A percentile compares a stretch with the other conserved stretches of the same genome.
phyloP scores from a whole-genome alignment of 2,888 invertebrate genomes.

The Tipula vernalis region DNA sequence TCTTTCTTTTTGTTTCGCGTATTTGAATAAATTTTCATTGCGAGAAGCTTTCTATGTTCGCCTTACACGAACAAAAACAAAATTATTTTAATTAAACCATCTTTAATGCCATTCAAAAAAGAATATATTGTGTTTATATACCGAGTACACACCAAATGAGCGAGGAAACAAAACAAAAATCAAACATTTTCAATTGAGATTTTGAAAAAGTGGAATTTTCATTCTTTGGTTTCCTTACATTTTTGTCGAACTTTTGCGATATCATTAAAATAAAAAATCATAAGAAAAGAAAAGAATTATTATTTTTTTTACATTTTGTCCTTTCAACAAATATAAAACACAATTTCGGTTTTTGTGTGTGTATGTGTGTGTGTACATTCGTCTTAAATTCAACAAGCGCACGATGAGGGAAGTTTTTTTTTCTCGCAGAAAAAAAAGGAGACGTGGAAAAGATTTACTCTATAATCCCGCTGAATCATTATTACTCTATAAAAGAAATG shows the following conservation, averaged over 20 bases:
- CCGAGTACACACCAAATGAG: not conserved
- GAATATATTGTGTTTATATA: not conserved
- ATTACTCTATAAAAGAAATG: not conserved
- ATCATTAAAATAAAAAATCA: not conserved
- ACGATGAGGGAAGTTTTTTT: not conserved
- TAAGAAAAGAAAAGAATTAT: not conserved
- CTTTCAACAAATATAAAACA: not conserved
- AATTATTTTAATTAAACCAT: not conserved
- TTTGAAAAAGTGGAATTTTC: not conserved
- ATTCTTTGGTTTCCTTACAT: not conserved
- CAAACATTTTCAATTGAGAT: not conserved
- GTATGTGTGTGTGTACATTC: not conserved
- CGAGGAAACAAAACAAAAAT: not conserved
- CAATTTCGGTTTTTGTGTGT: not conserved
- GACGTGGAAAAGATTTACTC: not conserved
- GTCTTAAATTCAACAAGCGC: not conserved
- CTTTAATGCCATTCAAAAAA: not conserved
- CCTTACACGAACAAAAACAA: not conserved
- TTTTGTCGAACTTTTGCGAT: not conserved
- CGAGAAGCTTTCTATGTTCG: not conserved
- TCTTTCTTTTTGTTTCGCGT: not conserved
- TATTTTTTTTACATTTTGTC: not conserved
- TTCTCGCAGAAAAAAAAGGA: not conserved
- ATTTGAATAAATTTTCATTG: not conserved
- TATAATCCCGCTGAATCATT: not conserved